Evolutionary conservation across 2,888 invertebrate genomes (phyloP).

Genomic region (Tinea pellionella): DNA sequence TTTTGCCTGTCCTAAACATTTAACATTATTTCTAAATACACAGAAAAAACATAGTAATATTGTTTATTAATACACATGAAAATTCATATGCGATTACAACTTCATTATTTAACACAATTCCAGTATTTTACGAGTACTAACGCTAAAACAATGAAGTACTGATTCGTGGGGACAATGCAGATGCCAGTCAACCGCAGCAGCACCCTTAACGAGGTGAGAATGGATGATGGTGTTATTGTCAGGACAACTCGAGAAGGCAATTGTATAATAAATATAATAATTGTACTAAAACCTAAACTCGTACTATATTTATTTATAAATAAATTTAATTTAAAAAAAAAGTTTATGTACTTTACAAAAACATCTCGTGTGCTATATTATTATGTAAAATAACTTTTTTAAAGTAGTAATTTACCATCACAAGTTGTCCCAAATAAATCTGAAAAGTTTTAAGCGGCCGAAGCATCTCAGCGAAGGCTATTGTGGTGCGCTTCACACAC

Average conservation of each 20-base stretch:
- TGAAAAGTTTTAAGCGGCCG: neutral
- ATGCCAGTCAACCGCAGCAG: conserved; percentile 4
- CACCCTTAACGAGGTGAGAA: conserved; percentile 11
- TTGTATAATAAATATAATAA: neutral
- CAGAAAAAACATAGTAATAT: too few relatives aligned
- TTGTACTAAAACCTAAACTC: neutral
- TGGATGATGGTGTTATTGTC: neutral
- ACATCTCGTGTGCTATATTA: too few relatives aligned
- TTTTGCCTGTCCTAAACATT: too few relatives aligned
- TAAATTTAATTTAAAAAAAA: neutral
- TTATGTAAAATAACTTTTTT: too few relatives aligned
- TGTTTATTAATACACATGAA: too few relatives aligned
- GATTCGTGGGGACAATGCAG: conserved; percentile 9
- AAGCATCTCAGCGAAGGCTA: neutral
- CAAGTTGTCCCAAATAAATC: neutral
- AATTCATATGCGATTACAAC: neutral
- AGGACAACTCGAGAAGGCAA: neutral
- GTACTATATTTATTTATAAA: neutral
- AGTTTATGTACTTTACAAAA: too few relatives aligned
- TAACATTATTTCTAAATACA: too few relatives aligned
- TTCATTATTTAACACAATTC: neutral
- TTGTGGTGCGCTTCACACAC: conserved; percentile 9
- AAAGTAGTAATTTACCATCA: neutral
- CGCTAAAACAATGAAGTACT: neutral
- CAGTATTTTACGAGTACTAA: neutral